A percentile compares a stretch with the other conserved stretches of the same genome.
Evolutionary conservation across 2,113 vertebrate species (phyloP).

Genomic region (Neotoma lepida): DNA sequence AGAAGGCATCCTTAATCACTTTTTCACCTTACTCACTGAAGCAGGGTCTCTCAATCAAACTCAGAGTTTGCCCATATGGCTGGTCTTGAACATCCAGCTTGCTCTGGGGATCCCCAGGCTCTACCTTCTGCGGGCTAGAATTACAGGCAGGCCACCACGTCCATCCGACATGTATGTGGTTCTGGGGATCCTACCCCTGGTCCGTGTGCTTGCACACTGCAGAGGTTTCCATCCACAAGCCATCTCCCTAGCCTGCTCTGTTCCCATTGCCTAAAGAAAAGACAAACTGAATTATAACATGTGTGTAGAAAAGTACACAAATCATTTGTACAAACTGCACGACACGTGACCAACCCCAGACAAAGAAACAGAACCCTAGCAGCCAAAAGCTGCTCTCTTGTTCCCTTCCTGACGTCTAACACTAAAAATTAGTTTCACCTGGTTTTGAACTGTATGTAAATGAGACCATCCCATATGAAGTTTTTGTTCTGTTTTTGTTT

Average conservation of each 20-base stretch:
- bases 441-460: not conserved
- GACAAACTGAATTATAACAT: not conserved
- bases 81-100: not conserved
- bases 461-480: not conserved
- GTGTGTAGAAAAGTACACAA: not conserved
- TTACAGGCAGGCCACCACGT: too few species aligned
- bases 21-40: not conserved
- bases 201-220: not conserved
- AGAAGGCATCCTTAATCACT: not conserved
- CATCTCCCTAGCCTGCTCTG: not conserved
- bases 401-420: not conserved
- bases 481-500: not conserved
- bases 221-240: not conserved
- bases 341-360: not conserved
- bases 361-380: not conserved
- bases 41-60: not conserved
- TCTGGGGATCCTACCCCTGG: not conserved
- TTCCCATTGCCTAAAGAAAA: not conserved
- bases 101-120: not conserved
- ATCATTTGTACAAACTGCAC: not conserved
- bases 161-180: not conserved
- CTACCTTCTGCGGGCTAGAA: not conserved
- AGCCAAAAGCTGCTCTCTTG: fast-evolving
- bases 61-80: not conserved
- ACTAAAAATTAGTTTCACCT: not conserved